These are phyloP conservation scores for Mesocricetus auratus DNA, from an alignment of 2,113 vertebrate species.

Conservation along the genomic window DNA sequence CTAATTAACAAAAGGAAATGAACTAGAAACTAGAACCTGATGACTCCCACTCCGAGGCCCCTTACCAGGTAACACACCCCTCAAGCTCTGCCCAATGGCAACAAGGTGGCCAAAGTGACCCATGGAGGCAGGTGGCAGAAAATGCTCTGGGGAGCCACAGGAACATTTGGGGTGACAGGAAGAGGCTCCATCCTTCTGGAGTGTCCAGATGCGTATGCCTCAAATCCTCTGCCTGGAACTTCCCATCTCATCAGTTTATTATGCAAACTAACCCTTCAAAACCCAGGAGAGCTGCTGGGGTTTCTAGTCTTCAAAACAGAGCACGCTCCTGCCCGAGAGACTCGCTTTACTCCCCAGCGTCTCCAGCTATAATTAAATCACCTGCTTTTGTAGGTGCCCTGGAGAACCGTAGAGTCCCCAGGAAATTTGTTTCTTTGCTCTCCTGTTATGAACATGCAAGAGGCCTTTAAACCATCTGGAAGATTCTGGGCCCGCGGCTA, in stretches of 20 bases:
- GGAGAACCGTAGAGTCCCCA: slow-evolving; percentile 37
- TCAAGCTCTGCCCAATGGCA: not conserved
- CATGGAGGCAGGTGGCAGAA: not conserved
- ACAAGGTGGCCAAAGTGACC: not conserved
- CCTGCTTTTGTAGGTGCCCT: slow-evolving; percentile 59
- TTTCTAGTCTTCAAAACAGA: slow-evolving; percentile 52
- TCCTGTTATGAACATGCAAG: not conserved
- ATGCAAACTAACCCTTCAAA: not conserved
- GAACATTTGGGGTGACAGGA: not conserved
- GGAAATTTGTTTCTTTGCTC: not conserved
- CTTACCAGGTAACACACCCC: not conserved
- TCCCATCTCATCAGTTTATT: not conserved
- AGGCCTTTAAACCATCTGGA: not conserved
- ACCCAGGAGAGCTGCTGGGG: not conserved
- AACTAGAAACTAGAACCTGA: not conserved
- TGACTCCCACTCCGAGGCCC: not conserved
- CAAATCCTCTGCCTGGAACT: not conserved
- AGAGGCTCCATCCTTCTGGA: not conserved
- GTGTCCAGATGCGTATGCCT: not conserved
- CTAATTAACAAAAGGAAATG: not conserved
- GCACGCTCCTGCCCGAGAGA: slow-evolving; percentile 33
- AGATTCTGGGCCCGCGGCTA: not conserved
- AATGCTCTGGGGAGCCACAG: not conserved
- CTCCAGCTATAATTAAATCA: slow-evolving; percentile 62
- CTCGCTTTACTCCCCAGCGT: slow-evolving; percentile 42